Conservation (phyloP, 1,140 invertebrate species). For the Dinoponera quadriceps region DNA sequence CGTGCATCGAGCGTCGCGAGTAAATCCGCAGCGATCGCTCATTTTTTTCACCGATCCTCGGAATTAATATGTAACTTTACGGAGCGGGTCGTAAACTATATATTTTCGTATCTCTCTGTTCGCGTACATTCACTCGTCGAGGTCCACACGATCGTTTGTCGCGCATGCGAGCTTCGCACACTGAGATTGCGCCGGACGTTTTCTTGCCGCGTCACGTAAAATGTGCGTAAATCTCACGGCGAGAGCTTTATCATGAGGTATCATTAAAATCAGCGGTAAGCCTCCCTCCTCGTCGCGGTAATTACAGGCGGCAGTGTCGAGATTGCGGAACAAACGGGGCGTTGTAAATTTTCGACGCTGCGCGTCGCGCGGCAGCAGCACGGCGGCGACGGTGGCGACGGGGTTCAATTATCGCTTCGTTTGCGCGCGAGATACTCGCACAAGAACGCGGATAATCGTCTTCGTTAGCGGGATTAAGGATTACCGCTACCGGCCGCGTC, state of each 20-base stretch:
- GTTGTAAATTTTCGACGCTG: slow-evolving; percentile 64
- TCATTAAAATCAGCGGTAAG: slow-evolving; percentile 65
- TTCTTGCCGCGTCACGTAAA: slow-evolving; percentile 55
- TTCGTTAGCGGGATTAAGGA: slow-evolving; percentile 52
- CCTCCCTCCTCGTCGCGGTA: slow-evolving; percentile 12
- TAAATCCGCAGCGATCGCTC: too few relatives aligned
- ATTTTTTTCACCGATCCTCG: slow-evolving; percentile 21
- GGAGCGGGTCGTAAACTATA: slow-evolving; percentile 23
- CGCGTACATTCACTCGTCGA: not conserved
- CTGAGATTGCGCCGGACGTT: slow-evolving; percentile 36
- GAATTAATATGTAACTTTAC: not conserved
- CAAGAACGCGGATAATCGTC: slow-evolving; percentile 38
- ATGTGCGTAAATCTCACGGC: slow-evolving; percentile 54
- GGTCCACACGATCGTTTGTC: not conserved
- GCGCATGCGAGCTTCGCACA: not conserved
- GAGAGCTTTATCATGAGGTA: slow-evolving; percentile 52
- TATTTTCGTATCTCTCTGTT: not conserved
- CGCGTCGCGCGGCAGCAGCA: not conserved
- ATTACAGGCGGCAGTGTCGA: slow-evolving; percentile 53
- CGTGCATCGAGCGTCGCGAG: too few relatives aligned
- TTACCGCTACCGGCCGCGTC: slow-evolving; percentile 13
- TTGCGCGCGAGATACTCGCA: slow-evolving; percentile 22
- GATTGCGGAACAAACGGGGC: slow-evolving; percentile 48
- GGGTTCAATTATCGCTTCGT: slow-evolving; percentile 59
- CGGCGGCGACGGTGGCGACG: too few relatives aligned